Evolutionary conservation across 2,113 vertebrate species (phyloP), one percentile per base, ranked within the genome.

Genomic region (Chionodraco myersi): DNA sequence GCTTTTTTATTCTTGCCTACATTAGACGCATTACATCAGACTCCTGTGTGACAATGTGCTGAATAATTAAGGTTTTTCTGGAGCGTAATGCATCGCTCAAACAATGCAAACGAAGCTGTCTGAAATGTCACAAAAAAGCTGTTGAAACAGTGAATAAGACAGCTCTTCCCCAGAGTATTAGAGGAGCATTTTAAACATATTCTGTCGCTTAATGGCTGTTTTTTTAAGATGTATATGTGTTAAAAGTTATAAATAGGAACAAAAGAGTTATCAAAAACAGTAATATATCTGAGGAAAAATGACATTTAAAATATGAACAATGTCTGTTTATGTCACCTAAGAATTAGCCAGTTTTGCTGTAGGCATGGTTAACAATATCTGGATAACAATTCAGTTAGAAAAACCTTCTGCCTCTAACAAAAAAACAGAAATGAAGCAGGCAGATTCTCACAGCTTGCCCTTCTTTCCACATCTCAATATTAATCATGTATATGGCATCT

Each of bases 401-500:
- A 66, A 30, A n/a, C 2, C 74, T 45, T 6, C 51, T 52, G 15
- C 1, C 9, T 9, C 21, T 14, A 11, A 77, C 49, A 36, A 53
- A 62, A 41, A 58, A 77, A 57, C 57, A 5, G 45, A 49, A 52
- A 30, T 30, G 30, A 30, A 62, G 56, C 34, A 65, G 49, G 68
- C 5, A 73, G n/a, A 79, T 82, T 79, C 82, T 66, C 68, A 59
- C 75, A 80, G 70, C 21, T 5, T 30, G 34, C 36, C 49, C 71
- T 44, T 84, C 34, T 82, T 71, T 52, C 53, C 47, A 18, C 72
- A 8, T 82, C 69, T 82, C 53, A 26, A 12, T 77, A 81, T 88
- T 41, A 90, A 88, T 85, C 83, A 82, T 92, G 86, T 63, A 90
- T 77, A 23, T 80, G 60, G 41, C 53, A 15, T 81, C 74, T 72